A percentile compares a stretch with the other conserved stretches of the same genome.
These are phyloP conservation scores for Cladopsammia gracilis DNA, from an alignment of 64 coral and sea anemone genomes.

Conservation along the genomic window DNA sequence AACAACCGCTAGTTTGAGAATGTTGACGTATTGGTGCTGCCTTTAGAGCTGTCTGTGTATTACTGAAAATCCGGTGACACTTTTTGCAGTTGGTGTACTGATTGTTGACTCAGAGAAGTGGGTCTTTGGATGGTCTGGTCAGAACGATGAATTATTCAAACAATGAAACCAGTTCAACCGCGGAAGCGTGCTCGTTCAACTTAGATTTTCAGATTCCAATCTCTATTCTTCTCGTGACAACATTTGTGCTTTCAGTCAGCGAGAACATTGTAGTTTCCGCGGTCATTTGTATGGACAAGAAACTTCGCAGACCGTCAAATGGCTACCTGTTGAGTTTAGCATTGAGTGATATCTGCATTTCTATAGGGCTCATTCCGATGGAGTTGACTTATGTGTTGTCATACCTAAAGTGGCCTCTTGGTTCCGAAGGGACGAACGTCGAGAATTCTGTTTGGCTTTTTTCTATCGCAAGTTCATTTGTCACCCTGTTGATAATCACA, in stretches of 20 bases:
- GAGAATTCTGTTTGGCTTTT: conserved; percentile 51
- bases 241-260: conserved; percentile 35
- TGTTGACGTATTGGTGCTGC: no score
- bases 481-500: conserved; percentile 34
- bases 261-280: conserved; percentile 40
- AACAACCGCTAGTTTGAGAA: no score
- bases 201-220: conserved; percentile 21
- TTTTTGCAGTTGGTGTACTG: no score
- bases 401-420: conserved; percentile 35
- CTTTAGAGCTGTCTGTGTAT: no score
- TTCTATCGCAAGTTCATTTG: conserved; percentile 30
- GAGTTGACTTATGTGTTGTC: conserved; percentile 39
- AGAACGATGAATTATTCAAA: neutral
- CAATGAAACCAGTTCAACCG: neutral
- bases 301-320: conserved; percentile 41
- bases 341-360: conserved; percentile 31
- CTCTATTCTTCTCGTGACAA: conserved; percentile 23
- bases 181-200: neutral
- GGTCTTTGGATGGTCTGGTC: no score
- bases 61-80: no score
- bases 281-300: conserved; percentile 37
- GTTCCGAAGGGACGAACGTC: conserved; percentile 22
- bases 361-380: conserved; percentile 32
- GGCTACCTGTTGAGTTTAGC: conserved; percentile 46
- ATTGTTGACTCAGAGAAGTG: no score